Conservation (phyloP, 2,888 invertebrate genomes). For the Salticus scenicus region DNA sequence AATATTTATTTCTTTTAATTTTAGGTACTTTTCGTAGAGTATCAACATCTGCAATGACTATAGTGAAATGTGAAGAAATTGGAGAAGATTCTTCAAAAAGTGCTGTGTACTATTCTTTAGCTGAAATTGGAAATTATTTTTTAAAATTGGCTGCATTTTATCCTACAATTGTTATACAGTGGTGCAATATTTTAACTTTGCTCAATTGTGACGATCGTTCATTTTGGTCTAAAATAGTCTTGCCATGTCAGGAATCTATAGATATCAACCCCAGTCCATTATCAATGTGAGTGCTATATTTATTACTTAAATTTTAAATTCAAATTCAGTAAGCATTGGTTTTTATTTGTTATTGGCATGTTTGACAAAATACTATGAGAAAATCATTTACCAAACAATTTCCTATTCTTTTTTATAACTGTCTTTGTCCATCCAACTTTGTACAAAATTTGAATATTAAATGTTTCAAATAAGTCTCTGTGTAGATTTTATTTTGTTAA, state of each 20-base stretch:
- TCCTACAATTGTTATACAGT: slow-evolving; percentile 84
- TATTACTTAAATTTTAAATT: too few relatives aligned
- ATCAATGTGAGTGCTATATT: slow-evolving; percentile 75
- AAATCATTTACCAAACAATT: too few relatives aligned
- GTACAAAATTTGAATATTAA: too few relatives aligned
- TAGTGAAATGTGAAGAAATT: slow-evolving; percentile 75
- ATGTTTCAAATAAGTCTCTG: too few relatives aligned
- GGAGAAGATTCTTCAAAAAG: slow-evolving; percentile 53
- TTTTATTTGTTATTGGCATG: too few relatives aligned
- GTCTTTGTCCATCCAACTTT: too few relatives aligned
- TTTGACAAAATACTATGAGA: too few relatives aligned
- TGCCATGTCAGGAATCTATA: slow-evolving; percentile 71
- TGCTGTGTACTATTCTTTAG: slow-evolving; percentile 76
- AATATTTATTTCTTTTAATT: too few relatives aligned
- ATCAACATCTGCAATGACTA: slow-evolving; percentile 79
- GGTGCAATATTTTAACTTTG: slow-evolving; percentile 86
- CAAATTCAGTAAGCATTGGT: too few relatives aligned
- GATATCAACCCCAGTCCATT: slow-evolving; percentile 73
- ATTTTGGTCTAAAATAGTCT: slow-evolving; percentile 83
- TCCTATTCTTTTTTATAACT: too few relatives aligned
- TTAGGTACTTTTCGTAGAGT: slow-evolving; percentile 77
- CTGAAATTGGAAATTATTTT: slow-evolving; percentile 80
- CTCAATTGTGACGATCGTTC: slow-evolving; percentile 83
- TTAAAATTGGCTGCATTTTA: slow-evolving; percentile 79
- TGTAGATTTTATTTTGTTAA: too few relatives aligned